These are phyloP conservation scores for Meloidogyne chitwoodi DNA, from an alignment of 1,140 invertebrate species.

Conservation along the genomic window DNA sequence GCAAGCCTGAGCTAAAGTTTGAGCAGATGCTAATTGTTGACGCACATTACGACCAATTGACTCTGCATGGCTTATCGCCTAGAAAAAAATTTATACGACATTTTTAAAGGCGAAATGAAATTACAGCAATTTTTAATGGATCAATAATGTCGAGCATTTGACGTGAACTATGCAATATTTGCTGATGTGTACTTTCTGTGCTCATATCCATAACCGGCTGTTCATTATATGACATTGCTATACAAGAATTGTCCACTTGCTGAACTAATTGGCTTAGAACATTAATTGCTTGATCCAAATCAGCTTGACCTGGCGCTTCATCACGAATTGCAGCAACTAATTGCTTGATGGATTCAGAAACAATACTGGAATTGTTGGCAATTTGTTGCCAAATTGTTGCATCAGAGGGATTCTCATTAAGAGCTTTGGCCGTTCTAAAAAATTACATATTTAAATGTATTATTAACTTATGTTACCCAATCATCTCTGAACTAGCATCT, in stretches of 20 bases:
- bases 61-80: conserved; percentile 85
- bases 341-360: conserved; percentile 90
- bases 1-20: conserved; percentile 75
- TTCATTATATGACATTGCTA: conserved; percentile 70
- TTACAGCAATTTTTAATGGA: conserved; percentile 68
- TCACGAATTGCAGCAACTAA: conserved; percentile 69
- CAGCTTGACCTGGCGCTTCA: conserved; percentile 86
- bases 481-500: conserved; percentile 81
- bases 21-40: conserved; percentile 76
- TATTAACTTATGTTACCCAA: conserved; percentile 61
- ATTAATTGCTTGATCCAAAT: conserved; percentile 80
- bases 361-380: conserved; percentile 84
- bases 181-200: conserved; percentile 53
- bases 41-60: conserved; percentile 81
- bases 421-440: conserved; percentile 73
- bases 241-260: conserved; percentile 79
- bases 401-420: conserved; percentile 83
- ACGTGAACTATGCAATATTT: conserved; percentile 54
- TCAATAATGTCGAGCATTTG: conserved; percentile 45
- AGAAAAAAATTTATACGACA: conserved; percentile 59
- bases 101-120: conserved; percentile 62
- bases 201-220: conserved; percentile 12
- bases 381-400: conserved; percentile 86
- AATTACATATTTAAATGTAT: neutral
- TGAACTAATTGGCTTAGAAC: conserved; percentile 74